Base-by-base conservation (phyloP, 92 coral and sea anemone genomes). In the Ricordea florida region DNA sequence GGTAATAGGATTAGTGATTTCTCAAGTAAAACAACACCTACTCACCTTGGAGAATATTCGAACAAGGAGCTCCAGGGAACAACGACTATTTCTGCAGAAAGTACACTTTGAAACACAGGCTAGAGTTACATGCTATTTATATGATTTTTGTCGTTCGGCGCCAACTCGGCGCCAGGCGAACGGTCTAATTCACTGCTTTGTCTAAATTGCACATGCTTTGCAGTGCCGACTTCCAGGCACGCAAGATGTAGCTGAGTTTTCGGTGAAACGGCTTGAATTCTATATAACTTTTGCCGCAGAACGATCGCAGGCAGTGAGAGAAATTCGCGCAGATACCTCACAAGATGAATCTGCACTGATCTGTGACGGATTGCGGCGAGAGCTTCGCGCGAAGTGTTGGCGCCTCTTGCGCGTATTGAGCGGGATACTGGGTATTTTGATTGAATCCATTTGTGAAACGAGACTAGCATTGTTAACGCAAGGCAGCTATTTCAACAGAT, bases 71-170 rank as follows among this genome's bases (percentile, higher is more conserved):
- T 44, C 46, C 68, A 30, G 57, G 72, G 79, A 55, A 63, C 57
- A 88, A 81, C 74, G 88, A 87, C 87, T 79, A 78, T 86, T 86
- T 87, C 87, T 73, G 77, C 68, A 75, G 81, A 86, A 78, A 59
- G 88, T 82, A 76, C 85, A 57, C 66, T 91, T 83, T 91, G 87
- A 89, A 90, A 66, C 56, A 62, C 47, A 72, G 87, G 85, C 88
- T 91, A 79, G 84, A 60, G 90, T 91, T 91, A 91, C 97, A 91
- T 42, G 69, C 97, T 91, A 91, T 91, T 91, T 91, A 91, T 91
- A 91, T 58, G 90, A 89, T 85, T 91, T 79, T 65, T 77, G 84
- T 76, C 88, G 66, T 91, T 65, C 74, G 92, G 93, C 97, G 97
- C 97, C 97, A 88, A 74, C 44, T 69, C 78, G 97, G 93, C 97